A percentile compares a stretch with the other conserved stretches of the same genome.
Evolutionary conservation across 2,113 vertebrate species (phyloP).

Genomic region (Prunella fulvescens): DNA sequence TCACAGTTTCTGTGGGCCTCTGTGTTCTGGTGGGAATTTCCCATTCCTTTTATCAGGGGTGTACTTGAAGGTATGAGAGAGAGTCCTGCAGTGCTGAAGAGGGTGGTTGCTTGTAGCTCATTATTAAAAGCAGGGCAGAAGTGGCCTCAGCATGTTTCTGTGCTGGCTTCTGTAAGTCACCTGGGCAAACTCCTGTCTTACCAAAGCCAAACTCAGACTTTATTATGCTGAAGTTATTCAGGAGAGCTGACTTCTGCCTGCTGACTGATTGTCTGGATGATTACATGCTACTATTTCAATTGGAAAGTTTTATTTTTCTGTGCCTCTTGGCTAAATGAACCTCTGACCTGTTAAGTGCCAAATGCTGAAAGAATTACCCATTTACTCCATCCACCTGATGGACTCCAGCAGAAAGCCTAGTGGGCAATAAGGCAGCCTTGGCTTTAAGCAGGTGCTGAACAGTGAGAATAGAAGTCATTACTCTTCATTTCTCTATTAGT

Average conservation of each 20-base stretch:
- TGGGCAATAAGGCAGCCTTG: not conserved
- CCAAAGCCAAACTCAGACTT: not conserved
- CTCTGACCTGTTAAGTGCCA: not conserved
- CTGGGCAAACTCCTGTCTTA: not conserved
- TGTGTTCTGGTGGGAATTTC: not conserved
- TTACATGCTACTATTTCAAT: not conserved
- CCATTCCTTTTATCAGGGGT: not conserved
- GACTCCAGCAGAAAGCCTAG: not conserved
- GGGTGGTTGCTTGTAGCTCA: not conserved
- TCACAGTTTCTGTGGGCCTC: not conserved
- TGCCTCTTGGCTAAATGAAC: not conserved
- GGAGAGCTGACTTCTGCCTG: not conserved
- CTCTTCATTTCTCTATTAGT: not conserved
- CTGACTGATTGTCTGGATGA: not conserved
- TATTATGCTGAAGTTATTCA: not conserved
- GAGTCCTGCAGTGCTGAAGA: not conserved
- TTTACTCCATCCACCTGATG: not conserved
- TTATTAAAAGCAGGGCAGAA: not conserved
- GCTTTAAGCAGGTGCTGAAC: not conserved
- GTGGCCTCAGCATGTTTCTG: not conserved
- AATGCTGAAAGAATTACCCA: not conserved
- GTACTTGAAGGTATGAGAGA: not conserved
- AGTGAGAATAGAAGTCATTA: not conserved
- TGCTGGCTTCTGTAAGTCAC: not conserved
- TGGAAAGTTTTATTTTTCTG: not conserved